A percentile compares a stretch with the other conserved stretches of the same genome.
These are phyloP conservation scores for Pararge aegeria DNA, from an alignment of 1,140 invertebrate species.

Conservation along the genomic window DNA sequence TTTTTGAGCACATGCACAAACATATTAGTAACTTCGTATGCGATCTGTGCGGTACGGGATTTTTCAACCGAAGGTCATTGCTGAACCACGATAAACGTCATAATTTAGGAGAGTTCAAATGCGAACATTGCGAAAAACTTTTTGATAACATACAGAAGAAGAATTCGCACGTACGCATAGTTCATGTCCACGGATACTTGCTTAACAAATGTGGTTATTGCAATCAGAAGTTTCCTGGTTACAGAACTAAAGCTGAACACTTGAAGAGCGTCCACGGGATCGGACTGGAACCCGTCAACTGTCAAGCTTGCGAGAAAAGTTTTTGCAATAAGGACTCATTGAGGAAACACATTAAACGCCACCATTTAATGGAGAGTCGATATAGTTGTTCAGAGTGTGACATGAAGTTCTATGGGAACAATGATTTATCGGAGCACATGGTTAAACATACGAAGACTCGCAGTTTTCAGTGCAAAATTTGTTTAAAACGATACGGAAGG, in stretches of 20 bases:
- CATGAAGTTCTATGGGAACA: slow-evolving; percentile 52
- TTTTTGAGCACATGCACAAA: slow-evolving; percentile 26
- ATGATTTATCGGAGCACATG: slow-evolving; percentile 71
- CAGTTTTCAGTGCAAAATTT: slow-evolving; percentile 76
- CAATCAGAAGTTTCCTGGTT: slow-evolving; percentile 22
- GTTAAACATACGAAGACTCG: slow-evolving; percentile 55
- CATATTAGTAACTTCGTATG: slow-evolving; percentile 33
- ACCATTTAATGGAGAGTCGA: background rate
- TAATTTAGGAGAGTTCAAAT: slow-evolving; percentile 42
- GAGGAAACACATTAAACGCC: background rate
- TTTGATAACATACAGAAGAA: slow-evolving; percentile 12
- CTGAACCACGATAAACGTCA: slow-evolving; percentile 46
- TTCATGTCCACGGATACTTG: slow-evolving; percentile 10
- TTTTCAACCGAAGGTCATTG: slow-evolving; percentile 19
- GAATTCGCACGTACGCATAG: background rate
- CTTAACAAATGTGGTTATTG: slow-evolving; percentile 27
- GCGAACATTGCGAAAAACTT: slow-evolving; percentile 32
- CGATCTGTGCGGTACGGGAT: slow-evolving; percentile 21
- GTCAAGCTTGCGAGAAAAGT: background rate
- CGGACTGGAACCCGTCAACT: slow-evolving; percentile 6
- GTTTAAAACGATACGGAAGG: slow-evolving; percentile 80
- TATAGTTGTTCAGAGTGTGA: slow-evolving; percentile 38
- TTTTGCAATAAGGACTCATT: background rate
- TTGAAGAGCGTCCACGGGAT: slow-evolving; percentile 40
- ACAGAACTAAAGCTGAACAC: slow-evolving; percentile 26